Base-by-base conservation (phyloP, 2,797 vertebrate genomes). In the Ctenopoma kingsleyae region DNA sequence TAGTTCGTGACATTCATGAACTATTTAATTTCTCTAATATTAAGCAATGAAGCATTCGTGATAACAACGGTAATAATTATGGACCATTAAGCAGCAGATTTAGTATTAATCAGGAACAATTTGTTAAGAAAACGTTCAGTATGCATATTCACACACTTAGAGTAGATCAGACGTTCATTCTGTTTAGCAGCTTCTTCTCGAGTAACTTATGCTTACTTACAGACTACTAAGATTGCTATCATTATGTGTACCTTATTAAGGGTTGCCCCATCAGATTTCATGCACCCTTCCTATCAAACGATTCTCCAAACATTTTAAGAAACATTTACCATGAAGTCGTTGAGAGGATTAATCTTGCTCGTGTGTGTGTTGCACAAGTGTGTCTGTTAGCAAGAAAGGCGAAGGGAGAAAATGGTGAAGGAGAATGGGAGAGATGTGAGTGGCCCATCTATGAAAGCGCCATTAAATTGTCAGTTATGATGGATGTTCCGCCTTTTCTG, bases 381-480 rank as follows among this genome's bases (percentile, higher is more conserved):
- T 36, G 67, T 67, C 54, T 66, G 48, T 30, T 65, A 38, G 71
- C 44, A 6, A 66, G 67, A 50, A 17, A 57, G 20, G 20, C 54
- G 36, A 54, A 44, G n/a, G 13, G 6, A 2, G 13, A 50, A 64
- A 59, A 66, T 25, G 67, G 64, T 52, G 71, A 85, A 88, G 83
- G 81, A 92, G 85, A 89, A 91, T 73, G 56, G 83, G 77, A 90
- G 86, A 88, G 85, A 90, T 87, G 82, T 72, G 84, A 91, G 88
- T 76, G 87, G 82, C 87, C 90, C 87, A 83, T 91, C 89, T 93
- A 92, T 91, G 90, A 92, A 93, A 91, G 89, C 85, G 75, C 92
- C 91, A 94, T 94, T 94, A 94, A 93, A 90, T 91, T 93, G 92
- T 93, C 94, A 94, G 90, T 91, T 92, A 93, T 95, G 94, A 95